Evolutionary conservation across 2,888 invertebrate genomes (phyloP), one percentile per base, ranked within the genome.

Genomic region (Lapara coniferarum): DNA sequence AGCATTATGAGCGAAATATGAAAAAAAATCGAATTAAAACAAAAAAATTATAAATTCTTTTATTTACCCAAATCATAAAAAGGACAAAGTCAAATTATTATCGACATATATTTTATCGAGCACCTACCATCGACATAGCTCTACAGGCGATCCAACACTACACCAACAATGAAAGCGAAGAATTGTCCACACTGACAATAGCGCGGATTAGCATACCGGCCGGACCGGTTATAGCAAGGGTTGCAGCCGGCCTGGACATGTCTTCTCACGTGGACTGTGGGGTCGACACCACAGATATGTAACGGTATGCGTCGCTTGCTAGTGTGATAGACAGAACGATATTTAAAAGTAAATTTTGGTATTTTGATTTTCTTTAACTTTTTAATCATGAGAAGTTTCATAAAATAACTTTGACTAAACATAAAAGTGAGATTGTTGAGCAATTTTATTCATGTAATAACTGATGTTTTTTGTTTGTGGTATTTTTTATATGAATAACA

Each of bases 181-280:
- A 85, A 90, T 91, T 88, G 92, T 92, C 92, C 91, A 82, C 78
- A 83, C 78, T 79, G 78, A 90, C 91, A 91, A 91, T 85, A 83
- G 81, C 77, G 75, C 77, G 80, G 77, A 93, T 93, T 93, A 89
- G 90, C 92, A 93, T 93, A 86, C 89, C 79, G 79, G 82, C 80
- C 81, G 78, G 87, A 90, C 91, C 89, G 89, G 91, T 90, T 91
- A 89, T 90, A 89, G 87, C 12, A 59, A 59, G 59, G 76, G 78
- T 71, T 69, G 71, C 77, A 76, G 72, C 74, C 76, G 76, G 75
- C 69, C 66, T 59, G 77, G 75, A 76, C 77, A 74, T 73, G 75
- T 76, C 78, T 77, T 75, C 74, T 71, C 74, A 44, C 71, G 71
- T 67, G 67, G 67, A 25, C 66, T 8, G 52, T 52, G 51, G 52